Conservation (phyloP, 2,888 invertebrate genomes). For the Ophion obscuratus region DNA sequence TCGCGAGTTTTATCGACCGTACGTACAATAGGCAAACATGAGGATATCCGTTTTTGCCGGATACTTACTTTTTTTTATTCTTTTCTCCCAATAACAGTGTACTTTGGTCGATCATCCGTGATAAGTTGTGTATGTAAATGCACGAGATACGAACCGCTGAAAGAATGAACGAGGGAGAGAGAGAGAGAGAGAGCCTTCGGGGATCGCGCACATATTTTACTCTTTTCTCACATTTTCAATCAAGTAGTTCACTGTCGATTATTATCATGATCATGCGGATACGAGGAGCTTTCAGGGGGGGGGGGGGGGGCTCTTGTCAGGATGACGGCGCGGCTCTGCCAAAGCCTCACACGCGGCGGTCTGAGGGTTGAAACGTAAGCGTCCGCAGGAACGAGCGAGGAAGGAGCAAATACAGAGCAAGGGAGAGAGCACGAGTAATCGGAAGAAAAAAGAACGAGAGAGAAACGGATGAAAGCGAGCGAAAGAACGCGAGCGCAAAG, state of each 20-base stretch:
- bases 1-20: constrained; percentile 19
- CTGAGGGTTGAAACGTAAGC: constrained; percentile 76
- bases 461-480: constrained; percentile 53
- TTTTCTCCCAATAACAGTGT: constrained; percentile 20
- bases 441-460: constrained; percentile 42
- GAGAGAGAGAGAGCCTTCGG: constrained; percentile 11
- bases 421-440: constrained; percentile 60
- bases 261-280: constrained; percentile 66
- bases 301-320: constrained; percentile 51
- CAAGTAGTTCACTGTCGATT: constrained; percentile 71
- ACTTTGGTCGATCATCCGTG: constrained; percentile 27
- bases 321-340: constrained; percentile 70
- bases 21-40: constrained; percentile 45
- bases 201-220: constrained; percentile 58
- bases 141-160: not conserved
- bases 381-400: constrained; percentile 42
- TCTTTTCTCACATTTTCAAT: constrained; percentile 71
- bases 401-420: constrained; percentile 59
- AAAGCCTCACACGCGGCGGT: constrained; percentile 74
- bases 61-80: constrained; percentile 23
- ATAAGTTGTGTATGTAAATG: constrained; percentile 20
- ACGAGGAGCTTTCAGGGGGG: constrained; percentile 57
- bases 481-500: constrained; percentile 60
- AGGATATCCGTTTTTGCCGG: constrained; percentile 21
- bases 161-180: not conserved